Base-by-base conservation (phyloP, 2,888 invertebrate species). In the Aleiodes alternator region DNA sequence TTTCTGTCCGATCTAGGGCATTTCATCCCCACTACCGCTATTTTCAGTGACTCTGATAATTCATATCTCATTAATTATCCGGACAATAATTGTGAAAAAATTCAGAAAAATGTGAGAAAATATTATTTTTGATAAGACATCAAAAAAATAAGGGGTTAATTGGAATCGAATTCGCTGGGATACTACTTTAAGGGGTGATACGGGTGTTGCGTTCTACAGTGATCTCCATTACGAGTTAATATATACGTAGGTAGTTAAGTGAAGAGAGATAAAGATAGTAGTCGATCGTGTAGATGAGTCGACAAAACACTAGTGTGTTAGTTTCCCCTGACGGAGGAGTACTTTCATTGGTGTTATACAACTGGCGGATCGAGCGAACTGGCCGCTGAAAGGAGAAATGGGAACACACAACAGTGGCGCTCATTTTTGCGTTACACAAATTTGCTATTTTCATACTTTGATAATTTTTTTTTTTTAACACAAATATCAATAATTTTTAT, bases 341-440 rank as follows among this genome's bases (percentile, higher is more conserved):
- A 87, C 86, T 87, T 87, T 87, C 87, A 85, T 87, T 85, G 84
- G 80, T 84, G 86, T 87, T 87, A 87, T 87, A 86, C 86, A 87
- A 87, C 85, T 82, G 84, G 55, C 84, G 82, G 81, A 84, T 83
- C 84, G 83, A 82, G 82, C 82, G 82, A 81, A 81, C 80, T 43
- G 81, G 81, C 80, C 81, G 82, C 81, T 84, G 81, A 84, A 85
- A 85, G 81, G 83, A 86, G 86, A 86, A 87, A 86, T 85, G 86
- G 84, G 86, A 86, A 85, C 86, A 80, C 43, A 51, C 80, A 76
- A 43, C 86, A 86, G 86, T 78, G 87, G 81, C 75, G 84, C 85
- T 87, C 86, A 84, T 56, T 75, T 59, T 14, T 7, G 16, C 43
- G 48, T 61, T 56, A 14, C 16, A n/a, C 34, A 57, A 53, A 50